Evolutionary conservation across 2,888 invertebrate genomes (phyloP).

Genomic region (Megalurothrips usitatus): DNA sequence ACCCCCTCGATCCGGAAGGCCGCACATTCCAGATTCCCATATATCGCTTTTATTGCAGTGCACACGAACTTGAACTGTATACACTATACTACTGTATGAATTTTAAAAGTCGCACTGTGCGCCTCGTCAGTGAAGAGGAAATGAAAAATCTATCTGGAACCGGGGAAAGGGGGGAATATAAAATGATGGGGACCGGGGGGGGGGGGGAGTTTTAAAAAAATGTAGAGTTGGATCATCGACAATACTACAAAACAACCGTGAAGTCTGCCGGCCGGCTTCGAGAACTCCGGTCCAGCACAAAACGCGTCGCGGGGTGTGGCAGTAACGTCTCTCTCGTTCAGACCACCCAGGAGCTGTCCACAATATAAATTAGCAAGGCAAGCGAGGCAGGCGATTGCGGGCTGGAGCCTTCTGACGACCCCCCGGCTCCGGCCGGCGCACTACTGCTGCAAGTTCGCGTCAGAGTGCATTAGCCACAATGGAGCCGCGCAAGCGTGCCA

Average conservation of each 20-base stretch:
- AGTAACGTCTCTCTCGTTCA: no score
- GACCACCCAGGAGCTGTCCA: slow-evolving; percentile 15
- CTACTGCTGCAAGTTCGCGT: neutral
- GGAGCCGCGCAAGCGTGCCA: slow-evolving; percentile 8
- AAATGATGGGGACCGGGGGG: no score
- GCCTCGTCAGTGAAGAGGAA: neutral
- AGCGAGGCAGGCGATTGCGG: neutral
- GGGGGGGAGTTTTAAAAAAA: no score
- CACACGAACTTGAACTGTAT: no score
- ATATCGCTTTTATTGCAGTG: no score
- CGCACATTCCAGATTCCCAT: no score
- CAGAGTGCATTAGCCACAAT: slow-evolving; percentile 17
- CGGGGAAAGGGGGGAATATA: no score
- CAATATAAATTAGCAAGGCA: slow-evolving; percentile 13
- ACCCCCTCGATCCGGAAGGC: no score
- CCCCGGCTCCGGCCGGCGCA: neutral
- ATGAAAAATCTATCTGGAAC: neutral
- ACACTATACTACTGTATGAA: neutral
- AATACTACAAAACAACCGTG: no score
- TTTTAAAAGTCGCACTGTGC: neutral
- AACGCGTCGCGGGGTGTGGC: neutral
- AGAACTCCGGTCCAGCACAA: neutral
- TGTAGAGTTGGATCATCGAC: no score
- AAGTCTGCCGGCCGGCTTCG: neutral
- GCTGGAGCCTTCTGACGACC: neutral